Base-by-base conservation (phyloP, 2,113 vertebrate species). In the Hippocampus mohnikei region DNA sequence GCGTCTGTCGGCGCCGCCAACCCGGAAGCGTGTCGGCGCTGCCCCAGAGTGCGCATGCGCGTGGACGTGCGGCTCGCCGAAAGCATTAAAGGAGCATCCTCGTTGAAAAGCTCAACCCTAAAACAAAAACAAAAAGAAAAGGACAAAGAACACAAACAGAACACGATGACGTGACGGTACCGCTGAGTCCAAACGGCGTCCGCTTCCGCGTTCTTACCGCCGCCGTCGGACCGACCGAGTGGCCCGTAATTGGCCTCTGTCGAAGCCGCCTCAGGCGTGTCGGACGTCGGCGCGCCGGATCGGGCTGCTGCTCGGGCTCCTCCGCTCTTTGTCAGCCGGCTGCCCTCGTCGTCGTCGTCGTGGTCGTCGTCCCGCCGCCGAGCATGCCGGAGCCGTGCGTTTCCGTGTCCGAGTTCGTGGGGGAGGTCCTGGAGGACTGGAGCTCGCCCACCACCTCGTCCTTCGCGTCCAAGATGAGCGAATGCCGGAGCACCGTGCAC, bases 391-490 rank as follows among this genome's bases (percentile, higher is more conserved):
- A 89, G 82, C 12, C 23, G 23, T 82, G 81, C 16, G 84, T 89
- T 37, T 82, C 87, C 2, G 85, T 86, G 29, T 68, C 82, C 20
- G 85, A 89, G 50, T 89, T 89, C 71, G 18, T 89, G 71, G 72
- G 84, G 65, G 87, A 89, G 84, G 87, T 89, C n/a, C 87, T 84
- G 81, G 87, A 89, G 72, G 87, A 89, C 82, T 89, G 87, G 87
- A 89, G 79, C 79, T 89, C 87, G 25, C 87, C 87, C 25, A 89
- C 87, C 73, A 89, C 87, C 72, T 89, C 87, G 67, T 89, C 85
- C 55, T 89, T 89, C 81, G 82, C 82, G 77, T 85, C 85, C 82
- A 89, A 86, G 82, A 89, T 89, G 87, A 71, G 74, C 66, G 82
- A 70, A 74, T 89, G 87, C 82, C 86, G 85, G 46, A 89, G 87